Evolutionary conservation across 2,113 vertebrate species (phyloP), one percentile per base, ranked within the genome.

Genomic region (Lepidothrix coronata): DNA sequence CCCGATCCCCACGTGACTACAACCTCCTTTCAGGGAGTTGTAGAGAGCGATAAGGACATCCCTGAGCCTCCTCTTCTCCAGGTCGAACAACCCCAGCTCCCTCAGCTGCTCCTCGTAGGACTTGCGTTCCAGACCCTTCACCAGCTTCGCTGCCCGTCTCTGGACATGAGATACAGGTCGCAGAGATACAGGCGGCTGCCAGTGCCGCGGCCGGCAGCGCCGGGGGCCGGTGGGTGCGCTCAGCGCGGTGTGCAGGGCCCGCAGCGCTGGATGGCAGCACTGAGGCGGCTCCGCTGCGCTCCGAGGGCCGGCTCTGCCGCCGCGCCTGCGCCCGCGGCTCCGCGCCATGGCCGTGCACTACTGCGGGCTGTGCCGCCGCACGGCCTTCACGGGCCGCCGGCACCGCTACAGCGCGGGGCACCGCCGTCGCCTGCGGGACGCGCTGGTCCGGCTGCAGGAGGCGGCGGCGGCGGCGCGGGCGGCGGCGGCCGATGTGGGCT

Each of bases 191-290:
- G 37, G 4, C 0, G 14, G 18, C 30, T 10, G 68, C 5, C 27
- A 14, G n/a, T n/a, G n/a, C n/a, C n/a, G n/a, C n/a, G 52, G 10
- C 3, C 1, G 57, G 1, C 21, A 5, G 48, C 5, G 1, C 35
- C 20, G 6, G 6, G 6, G 8, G 8, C 0, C 35, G 21, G 4
- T 4, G 12, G 25, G 48, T 24, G 48, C 48, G 14, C 8, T 15
- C 24, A 51, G 49, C 49, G 51, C 51, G 51, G 25, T 16, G 25
- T 9, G 51, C 27, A 8, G 25, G 51, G 51, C 25, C 51, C 51
- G 51, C 51, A 52, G 25, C 51, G 51, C 51, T 20, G 31, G 46
- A 17, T 2, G 82, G 88, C 88, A 82, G 76, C 82, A 31, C 41
- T 6, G 48, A 77, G 18, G 52, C 30, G 49, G 49, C 49, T 15